Percentiles rank a stretch among this genome's conserved stretches.
These are phyloP conservation scores for Nesidiocoris tenuis DNA, from an alignment of 2,888 invertebrate genomes.

Conservation along the genomic window DNA sequence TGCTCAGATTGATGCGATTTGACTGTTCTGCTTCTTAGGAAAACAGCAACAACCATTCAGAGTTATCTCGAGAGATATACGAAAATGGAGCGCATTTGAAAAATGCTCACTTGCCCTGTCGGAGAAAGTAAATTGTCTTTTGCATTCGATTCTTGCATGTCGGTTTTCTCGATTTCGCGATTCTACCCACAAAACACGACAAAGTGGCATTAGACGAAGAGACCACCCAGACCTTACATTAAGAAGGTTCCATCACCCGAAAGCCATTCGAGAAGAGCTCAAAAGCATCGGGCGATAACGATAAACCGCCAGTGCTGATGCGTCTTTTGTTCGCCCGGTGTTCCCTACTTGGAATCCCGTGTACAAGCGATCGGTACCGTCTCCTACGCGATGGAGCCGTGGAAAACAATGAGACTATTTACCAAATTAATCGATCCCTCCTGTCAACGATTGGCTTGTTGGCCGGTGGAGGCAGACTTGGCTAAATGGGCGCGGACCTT, in stretches of 20 bases:
- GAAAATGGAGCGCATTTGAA: no score
- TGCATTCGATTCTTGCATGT: no score
- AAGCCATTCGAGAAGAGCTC: background rate
- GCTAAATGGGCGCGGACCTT: background rate
- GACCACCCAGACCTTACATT: background rate
- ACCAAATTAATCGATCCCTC: constrained; percentile 28
- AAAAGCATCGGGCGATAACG: background rate
- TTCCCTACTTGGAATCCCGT: background rate
- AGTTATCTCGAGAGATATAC: no score
- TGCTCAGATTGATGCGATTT: no score
- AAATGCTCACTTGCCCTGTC: no score
- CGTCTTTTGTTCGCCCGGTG: background rate
- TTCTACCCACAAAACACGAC: no score
- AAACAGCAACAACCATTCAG: no score
- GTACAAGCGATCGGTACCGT: background rate
- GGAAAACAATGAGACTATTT: constrained; percentile 30
- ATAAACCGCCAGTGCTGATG: background rate
- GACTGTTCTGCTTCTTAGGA: no score
- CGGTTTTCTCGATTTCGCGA: no score
- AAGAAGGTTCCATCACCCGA: background rate
- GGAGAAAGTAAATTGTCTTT: no score
- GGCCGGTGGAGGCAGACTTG: background rate
- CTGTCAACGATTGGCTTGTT: constrained; percentile 4
- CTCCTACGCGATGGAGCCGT: constrained; percentile 10
- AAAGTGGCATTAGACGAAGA: no score